These are phyloP conservation scores for Atta texana DNA, from an alignment of 1,140 invertebrate species.

Conservation along the genomic window DNA sequence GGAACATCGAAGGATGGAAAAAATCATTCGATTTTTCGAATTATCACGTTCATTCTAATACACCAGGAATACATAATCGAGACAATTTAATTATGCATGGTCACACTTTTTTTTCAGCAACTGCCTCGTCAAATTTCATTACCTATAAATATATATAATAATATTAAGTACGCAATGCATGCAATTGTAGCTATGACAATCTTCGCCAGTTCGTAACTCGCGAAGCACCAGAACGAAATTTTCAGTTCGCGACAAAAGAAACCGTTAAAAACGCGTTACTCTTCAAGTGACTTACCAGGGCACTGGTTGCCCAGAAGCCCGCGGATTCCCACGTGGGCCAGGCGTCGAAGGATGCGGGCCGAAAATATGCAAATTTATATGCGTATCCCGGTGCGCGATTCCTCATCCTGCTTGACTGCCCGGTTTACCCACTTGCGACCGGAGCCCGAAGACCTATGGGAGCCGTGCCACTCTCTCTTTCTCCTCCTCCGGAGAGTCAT, in stretches of 20 bases:
- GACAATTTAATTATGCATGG: not conserved
- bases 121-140: not conserved
- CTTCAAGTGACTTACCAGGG: conserved; percentile 41
- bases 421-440: conserved; percentile 73
- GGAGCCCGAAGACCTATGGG: conserved; percentile 53
- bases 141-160: not conserved
- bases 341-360: conserved; percentile 80
- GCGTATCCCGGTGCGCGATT: conserved; percentile 72
- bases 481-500: conserved; percentile 71
- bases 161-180: not conserved
- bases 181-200: not conserved
- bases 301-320: conserved; percentile 60
- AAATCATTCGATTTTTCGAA: conserved; percentile 14
- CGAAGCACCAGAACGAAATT: conserved; percentile 6
- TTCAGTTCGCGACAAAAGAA: conserved; percentile 61
- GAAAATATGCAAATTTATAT: conserved; percentile 84
- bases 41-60: conserved; percentile 8
- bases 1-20: conserved; percentile 41
- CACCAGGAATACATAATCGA: conserved; percentile 19
- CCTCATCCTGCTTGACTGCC: conserved; percentile 71
- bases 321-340: conserved; percentile 83
- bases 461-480: conserved; percentile 55
- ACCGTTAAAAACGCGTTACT: conserved; percentile 70
- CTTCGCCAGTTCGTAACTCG: not conserved
- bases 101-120: not conserved